Evolutionary conservation across 2,113 vertebrate genomes (phyloP).

Genomic region (Anhinga anhinga): DNA sequence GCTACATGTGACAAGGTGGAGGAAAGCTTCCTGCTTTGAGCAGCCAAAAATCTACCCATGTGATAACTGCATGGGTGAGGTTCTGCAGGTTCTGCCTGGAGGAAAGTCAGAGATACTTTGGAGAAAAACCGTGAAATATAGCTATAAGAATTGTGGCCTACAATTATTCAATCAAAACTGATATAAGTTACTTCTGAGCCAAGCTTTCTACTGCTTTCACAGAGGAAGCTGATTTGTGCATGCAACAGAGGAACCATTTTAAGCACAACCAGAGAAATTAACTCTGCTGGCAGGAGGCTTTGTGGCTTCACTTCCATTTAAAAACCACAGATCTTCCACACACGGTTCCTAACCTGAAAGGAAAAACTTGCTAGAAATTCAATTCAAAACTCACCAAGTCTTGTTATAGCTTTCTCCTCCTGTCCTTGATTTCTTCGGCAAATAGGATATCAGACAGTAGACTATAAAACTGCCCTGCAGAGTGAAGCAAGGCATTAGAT

Average conservation of each 20-base stretch:
- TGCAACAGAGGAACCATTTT: slow-evolving; percentile 44
- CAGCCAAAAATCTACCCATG: not conserved
- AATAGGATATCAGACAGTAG: not conserved
- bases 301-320: not conserved
- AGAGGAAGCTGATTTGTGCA: slow-evolving; percentile 38
- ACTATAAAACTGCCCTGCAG: not conserved
- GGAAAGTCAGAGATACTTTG: not conserved
- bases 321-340: not conserved
- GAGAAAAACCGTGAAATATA: not conserved
- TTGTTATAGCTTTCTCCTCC: not conserved
- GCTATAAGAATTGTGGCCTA: not conserved
- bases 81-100: not conserved
- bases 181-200: not conserved
- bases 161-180: not conserved
- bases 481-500: not conserved
- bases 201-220: not conserved
- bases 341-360: not conserved
- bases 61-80: not conserved
- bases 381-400: not conserved
- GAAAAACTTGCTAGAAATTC: not conserved
- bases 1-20: not conserved
- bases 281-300: not conserved
- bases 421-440: not conserved
- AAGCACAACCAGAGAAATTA: not conserved
- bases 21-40: not conserved